A percentile compares a stretch with the other conserved stretches of the same genome.
Evolutionary conservation across 1,140 invertebrate species (phyloP).

Genomic region (Yoshiicerus persimilis): DNA sequence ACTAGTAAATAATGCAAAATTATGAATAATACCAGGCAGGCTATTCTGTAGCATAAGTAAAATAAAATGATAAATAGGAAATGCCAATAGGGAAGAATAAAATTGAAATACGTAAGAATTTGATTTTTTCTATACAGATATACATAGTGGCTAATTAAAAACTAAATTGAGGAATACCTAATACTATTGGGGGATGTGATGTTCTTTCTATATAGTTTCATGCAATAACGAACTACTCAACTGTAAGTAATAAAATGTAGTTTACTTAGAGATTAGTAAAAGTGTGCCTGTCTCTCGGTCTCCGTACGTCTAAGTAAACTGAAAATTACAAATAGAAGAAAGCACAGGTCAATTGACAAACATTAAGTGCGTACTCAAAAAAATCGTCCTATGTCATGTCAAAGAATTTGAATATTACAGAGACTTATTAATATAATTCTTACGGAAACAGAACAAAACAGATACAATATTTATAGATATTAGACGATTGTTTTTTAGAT

Average conservation of each 20-base stretch:
- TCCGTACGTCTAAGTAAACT: background rate
- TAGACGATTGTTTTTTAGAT: background rate
- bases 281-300: conserved; percentile 2
- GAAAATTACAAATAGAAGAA: background rate
- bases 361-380: background rate
- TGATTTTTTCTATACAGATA: conserved; percentile 17
- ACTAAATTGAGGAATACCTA: background rate
- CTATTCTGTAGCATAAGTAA: background rate
- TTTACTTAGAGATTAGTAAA: background rate
- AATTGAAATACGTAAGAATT: background rate
- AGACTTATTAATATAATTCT: conserved; percentile 3
- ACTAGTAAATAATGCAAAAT: background rate
- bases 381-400: background rate
- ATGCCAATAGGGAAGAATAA: background rate
- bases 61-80: background rate
- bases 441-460: background rate
- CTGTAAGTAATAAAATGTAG: background rate
- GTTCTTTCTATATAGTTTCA: background rate
- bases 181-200: background rate
- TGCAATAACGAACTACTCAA: background rate
- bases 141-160: background rate
- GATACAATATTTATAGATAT: background rate
- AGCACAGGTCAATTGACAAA: background rate
- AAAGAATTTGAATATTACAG: background rate
- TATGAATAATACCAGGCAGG: background rate